Evolutionary conservation across 2,888 invertebrate genomes (phyloP).

Genomic region (Rhingia rostrata): DNA sequence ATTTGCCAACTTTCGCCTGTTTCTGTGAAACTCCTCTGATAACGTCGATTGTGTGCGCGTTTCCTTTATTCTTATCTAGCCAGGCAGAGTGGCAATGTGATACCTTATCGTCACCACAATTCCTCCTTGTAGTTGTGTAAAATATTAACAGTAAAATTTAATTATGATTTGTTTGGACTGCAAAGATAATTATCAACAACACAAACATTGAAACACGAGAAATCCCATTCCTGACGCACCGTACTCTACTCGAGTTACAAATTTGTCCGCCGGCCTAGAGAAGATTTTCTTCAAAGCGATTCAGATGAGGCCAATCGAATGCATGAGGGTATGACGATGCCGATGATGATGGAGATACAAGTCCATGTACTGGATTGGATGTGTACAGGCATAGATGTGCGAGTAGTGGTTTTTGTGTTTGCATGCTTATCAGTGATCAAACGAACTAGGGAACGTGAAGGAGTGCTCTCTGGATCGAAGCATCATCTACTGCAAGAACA

Average conservation of each 20-base stretch:
- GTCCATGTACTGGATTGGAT: not conserved
- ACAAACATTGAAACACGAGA: not conserved
- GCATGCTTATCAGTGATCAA: slow-evolving; percentile 51
- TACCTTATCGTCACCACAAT: slow-evolving; percentile 17
- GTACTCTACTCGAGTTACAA: slow-evolving; percentile 19
- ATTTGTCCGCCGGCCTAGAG: slow-evolving; percentile 20
- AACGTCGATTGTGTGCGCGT: not conserved
- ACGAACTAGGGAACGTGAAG: slow-evolving; percentile 33
- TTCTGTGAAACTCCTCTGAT: slow-evolving; percentile 26
- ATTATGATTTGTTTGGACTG: slow-evolving; percentile 33
- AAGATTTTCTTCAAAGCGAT: slow-evolving; percentile 22
- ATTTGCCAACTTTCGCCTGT: slow-evolving; percentile 29
- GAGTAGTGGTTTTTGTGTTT: slow-evolving; percentile 1
- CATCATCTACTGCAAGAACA: slow-evolving; percentile 42
- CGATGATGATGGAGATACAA: slow-evolving; percentile 12
- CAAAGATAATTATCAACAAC: slow-evolving; percentile 20
- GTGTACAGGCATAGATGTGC: slow-evolving; percentile 11
- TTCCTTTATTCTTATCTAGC: slow-evolving; percentile 17
- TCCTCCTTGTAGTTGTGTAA: not conserved
- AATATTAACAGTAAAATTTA: not conserved
- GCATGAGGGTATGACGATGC: slow-evolving; percentile 14
- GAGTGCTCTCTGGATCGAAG: slow-evolving; percentile 26
- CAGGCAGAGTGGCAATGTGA: not conserved
- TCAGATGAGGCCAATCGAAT: slow-evolving; percentile 23
- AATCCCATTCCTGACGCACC: not conserved